Evolutionary conservation across 2,888 invertebrate genomes (phyloP), one percentile per base, ranked within the genome.

Genomic region (Drosophila silvestris): DNA sequence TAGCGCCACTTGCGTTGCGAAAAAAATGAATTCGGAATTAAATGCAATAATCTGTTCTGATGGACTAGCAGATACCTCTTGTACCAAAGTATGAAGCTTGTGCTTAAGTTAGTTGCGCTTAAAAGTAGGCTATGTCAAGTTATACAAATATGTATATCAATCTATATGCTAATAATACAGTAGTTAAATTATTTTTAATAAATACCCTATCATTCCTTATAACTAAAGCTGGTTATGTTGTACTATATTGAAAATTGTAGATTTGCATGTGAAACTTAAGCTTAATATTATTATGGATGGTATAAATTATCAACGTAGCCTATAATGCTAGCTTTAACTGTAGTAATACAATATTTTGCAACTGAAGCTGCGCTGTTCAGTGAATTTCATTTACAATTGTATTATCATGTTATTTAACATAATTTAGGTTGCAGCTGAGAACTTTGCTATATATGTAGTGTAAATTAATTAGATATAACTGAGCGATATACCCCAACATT

Each of bases 1-100:
- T 85, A 88, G 88, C 89, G 89, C 86, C 85, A 85, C 86, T 88
- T 70, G 68, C 30, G 65, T 59, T 67, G 68, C 64, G 60, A 74
- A 63, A 19, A 3, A 58, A 58, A 44, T 52, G 57, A 19, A 52
- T 52, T 28, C 50, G 3, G 56, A 39, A 60, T 56, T 33, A 47
- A 58, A 30, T 44, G n/a, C 54, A 28, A 39, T 2, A n/a, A 19
- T 3, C 30, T 26, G 12, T 3, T 41, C 7, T 67, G 30, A 39
- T 58, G n/a, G 32, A 56, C 80, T 14, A 12, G 37, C 14, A 47
- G 44, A 70, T 71, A 71, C 65, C 59, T n/a, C 57, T 30, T 33
- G 51, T 56, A 62, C 1, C 9, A 3, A n/a, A 14, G 2, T 14
- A 28, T 9, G 4, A 6, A 39, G n/a, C 3, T 28, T 10, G 0